Evolutionary conservation across 2,888 invertebrate species (phyloP), one percentile per base, ranked within the genome.

Genomic region (Malthinus flaveolus): DNA sequence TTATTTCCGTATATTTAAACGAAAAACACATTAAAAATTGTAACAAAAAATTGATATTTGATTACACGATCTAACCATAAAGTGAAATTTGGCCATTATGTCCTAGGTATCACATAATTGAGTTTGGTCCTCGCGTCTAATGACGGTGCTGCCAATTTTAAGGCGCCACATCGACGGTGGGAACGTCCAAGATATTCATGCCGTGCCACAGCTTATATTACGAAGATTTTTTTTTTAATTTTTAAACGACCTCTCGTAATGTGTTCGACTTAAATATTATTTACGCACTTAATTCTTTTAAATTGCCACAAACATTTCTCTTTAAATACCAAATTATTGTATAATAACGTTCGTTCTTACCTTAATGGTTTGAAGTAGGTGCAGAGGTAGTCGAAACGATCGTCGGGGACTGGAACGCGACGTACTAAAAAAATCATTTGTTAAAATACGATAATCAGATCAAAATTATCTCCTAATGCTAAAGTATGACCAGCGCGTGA

Each of bases 391-490:
- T 97, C 96, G 78, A 86, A 99, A 70, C 99, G 85, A 52, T 88
- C 86, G 80, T 99, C 99, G 1, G 97, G 97, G 6, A 99, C 98
- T 31, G 97, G 95, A 72, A 99, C 99, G 75, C 97, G 89, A 90
- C 93, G 89, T 95, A 85, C 82, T 77, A 72, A 62, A 76, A 76
- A 49, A 70, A 71, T 70, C 13, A 44, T 23, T 45, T 31, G 23
- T 37, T 47, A 47, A 47, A 47, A 32, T 37, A 37, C 33, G 33
- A 10, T 34, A 32, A 23, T 5, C 5, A 5, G 5, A 23, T 5
- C 23, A 23, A 23, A 23, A 23, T 23, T 3, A 23, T n/a, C n/a
- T n/a, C n/a, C n/a, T n/a, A n/a, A n/a, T n/a, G n/a, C n/a, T n/a
- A n/a, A n/a, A n/a, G n/a, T n/a, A n/a, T n/a, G n/a, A n/a, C n/a